These are phyloP conservation scores for Cotesia typhae DNA, from an alignment of 1,140 invertebrate genomes.

Conservation along the genomic window DNA sequence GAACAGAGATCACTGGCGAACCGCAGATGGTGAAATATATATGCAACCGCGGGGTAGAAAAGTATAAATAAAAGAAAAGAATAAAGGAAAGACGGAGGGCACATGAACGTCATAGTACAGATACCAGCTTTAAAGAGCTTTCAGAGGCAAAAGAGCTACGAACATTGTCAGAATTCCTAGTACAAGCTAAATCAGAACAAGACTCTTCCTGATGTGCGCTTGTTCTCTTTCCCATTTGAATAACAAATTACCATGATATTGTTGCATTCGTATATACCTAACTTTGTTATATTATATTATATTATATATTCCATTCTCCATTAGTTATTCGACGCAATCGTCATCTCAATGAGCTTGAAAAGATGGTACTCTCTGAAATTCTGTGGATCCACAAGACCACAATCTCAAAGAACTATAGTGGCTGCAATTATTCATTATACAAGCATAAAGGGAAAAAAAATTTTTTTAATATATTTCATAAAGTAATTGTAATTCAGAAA, in stretches of 20 bases:
- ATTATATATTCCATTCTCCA: conserved; percentile 5
- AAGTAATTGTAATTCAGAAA: neutral
- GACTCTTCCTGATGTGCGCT: conserved; percentile 27
- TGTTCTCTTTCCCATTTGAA: conserved; percentile 19
- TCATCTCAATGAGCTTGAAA: conserved; percentile 4
- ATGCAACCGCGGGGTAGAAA: neutral
- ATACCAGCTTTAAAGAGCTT: conserved; percentile 24
- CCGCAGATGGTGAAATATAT: neutral
- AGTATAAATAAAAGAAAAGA: conserved; percentile 3
- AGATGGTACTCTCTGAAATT: neutral
- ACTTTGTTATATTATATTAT: too few species aligned
- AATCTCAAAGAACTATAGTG: too few species aligned
- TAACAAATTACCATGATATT: conserved; percentile 33
- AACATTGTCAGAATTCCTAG: conserved; percentile 15
- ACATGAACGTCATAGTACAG: conserved; percentile 24
- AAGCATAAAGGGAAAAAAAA: too few species aligned
- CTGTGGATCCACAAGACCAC: neutral
- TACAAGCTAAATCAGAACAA: conserved; percentile 23
- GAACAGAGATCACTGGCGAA: neutral
- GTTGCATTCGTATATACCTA: neutral
- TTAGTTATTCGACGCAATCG: conserved; percentile 4
- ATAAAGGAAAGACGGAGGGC: conserved; percentile 3
- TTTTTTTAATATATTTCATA: too few species aligned
- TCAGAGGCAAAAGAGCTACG: conserved; percentile 28
- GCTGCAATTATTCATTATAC: too few species aligned